phyloP scores from a whole-genome alignment of 2,797 vertebrate genomes.

The Myotis myotis region DNA sequence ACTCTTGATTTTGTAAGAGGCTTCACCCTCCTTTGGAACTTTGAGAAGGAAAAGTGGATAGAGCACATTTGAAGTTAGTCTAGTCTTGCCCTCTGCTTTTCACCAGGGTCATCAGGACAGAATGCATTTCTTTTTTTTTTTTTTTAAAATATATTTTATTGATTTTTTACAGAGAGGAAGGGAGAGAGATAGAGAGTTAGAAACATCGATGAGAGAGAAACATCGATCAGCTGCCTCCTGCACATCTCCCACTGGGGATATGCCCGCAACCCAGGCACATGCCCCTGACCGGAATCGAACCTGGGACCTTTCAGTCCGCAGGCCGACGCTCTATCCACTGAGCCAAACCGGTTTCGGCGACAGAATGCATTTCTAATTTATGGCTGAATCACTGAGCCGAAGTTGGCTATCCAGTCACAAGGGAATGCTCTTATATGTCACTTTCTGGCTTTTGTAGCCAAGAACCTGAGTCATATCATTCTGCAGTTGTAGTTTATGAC shows the following conservation, averaged over 20 bases:
- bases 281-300: no score
- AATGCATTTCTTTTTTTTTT: neutral
- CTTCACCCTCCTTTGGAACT: neutral
- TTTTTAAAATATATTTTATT: no score
- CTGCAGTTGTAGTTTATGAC: neutral
- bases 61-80: neutral
- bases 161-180: no score
- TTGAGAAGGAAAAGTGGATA: neutral
- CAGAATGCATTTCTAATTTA: neutral
- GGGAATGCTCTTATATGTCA: neutral
- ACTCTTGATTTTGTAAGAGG: slow-evolving; percentile 12
- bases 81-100: neutral
- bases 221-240: no score
- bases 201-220: no score
- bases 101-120: neutral
- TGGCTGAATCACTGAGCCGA: neutral
- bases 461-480: neutral
- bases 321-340: no score
- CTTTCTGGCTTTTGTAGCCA: neutral
- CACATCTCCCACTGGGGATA: no score
- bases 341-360: no score
- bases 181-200: no score
- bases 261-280: no score
- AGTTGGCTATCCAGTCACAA: neutral
- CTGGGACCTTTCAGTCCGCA: no score